Percentiles rank a stretch among this genome's conserved stretches.
Evolutionary conservation across 92 coral and sea anemone species (phyloP).

Genomic region (Porites rus): DNA sequence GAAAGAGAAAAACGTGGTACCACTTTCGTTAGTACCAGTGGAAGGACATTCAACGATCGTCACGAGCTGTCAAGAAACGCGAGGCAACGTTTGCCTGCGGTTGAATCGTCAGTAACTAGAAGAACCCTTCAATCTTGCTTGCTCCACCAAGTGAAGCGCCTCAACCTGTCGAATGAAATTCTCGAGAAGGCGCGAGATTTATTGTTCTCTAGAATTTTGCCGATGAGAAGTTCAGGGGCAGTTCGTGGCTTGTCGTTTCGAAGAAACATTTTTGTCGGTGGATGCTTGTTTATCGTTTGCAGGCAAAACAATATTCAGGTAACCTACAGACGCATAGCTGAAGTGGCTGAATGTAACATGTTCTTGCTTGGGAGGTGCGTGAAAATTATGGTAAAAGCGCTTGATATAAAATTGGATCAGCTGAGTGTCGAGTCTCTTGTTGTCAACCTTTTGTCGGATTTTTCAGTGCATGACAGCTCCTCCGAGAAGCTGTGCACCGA

Average conservation of each 20-base stretch:
- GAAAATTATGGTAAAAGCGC: slow-evolving; percentile 26
- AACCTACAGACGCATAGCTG: slow-evolving; percentile 59
- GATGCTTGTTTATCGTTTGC: slow-evolving; percentile 71
- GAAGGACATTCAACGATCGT: slow-evolving; percentile 20
- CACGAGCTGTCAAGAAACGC: background rate
- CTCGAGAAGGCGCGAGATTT: slow-evolving; percentile 33
- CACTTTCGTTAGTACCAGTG: slow-evolving; percentile 37
- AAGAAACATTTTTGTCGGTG: slow-evolving; percentile 39
- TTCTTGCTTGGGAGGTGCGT: slow-evolving; percentile 50
- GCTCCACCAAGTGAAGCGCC: slow-evolving; percentile 21
- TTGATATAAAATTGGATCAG: slow-evolving; percentile 47
- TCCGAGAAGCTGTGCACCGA: slow-evolving; percentile 50
- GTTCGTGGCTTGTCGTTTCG: slow-evolving; percentile 6
- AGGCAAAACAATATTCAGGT: slow-evolving; percentile 66
- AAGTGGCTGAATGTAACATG: slow-evolving; percentile 58
- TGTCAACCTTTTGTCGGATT: slow-evolving; percentile 53
- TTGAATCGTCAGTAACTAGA: background rate
- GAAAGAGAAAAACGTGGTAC: slow-evolving; percentile 18
- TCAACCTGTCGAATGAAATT: slow-evolving; percentile 47
- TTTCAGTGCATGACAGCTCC: slow-evolving; percentile 53
- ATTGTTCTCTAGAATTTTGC: slow-evolving; percentile 35
- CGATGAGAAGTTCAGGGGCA: slow-evolving; percentile 11
- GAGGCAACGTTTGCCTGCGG: slow-evolving; percentile 41
- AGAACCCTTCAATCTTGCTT: slow-evolving; percentile 17
- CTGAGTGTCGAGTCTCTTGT: slow-evolving; percentile 39